These are phyloP conservation scores for Atherinomorus stipes DNA, from an alignment of 2,113 vertebrate species.

Conservation along the genomic window DNA sequence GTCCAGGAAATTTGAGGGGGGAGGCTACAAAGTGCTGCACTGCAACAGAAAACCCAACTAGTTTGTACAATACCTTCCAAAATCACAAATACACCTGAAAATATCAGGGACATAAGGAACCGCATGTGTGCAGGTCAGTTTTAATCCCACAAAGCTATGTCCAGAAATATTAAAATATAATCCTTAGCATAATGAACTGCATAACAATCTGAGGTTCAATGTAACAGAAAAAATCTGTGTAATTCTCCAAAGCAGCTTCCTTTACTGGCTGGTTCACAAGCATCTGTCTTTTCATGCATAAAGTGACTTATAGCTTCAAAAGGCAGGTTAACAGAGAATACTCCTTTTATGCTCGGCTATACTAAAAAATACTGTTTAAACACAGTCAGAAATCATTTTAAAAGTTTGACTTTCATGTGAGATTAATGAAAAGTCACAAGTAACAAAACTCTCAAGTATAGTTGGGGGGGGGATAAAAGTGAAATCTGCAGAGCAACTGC, in stretches of 20 bases:
- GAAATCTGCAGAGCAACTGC: not conserved
- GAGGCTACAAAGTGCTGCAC: not conserved
- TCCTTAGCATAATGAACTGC: too few relatives aligned
- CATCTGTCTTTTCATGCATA: not conserved
- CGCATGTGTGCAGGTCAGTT: not conserved
- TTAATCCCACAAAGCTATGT: not conserved
- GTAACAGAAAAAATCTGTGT: too few relatives aligned
- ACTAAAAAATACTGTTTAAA: too few relatives aligned
- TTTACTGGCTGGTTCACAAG: too few relatives aligned
- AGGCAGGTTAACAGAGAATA: too few relatives aligned
- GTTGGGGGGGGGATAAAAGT: not conserved
- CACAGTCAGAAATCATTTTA: too few relatives aligned
- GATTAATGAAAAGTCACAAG: too few relatives aligned
- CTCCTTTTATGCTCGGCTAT: too few relatives aligned
- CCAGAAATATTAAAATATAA: not conserved
- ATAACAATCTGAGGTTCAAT: too few relatives aligned
- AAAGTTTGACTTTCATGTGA: too few relatives aligned
- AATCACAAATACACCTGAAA: not conserved
- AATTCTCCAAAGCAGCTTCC: too few relatives aligned
- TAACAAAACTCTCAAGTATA: not conserved
- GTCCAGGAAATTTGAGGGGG: not conserved
- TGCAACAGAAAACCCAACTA: not conserved
- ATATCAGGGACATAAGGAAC: too few relatives aligned
- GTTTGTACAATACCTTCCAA: not conserved
- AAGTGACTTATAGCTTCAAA: not conserved